phyloP scores from a whole-genome alignment of 1,140 invertebrate species.

The Megalopta genalis region DNA sequence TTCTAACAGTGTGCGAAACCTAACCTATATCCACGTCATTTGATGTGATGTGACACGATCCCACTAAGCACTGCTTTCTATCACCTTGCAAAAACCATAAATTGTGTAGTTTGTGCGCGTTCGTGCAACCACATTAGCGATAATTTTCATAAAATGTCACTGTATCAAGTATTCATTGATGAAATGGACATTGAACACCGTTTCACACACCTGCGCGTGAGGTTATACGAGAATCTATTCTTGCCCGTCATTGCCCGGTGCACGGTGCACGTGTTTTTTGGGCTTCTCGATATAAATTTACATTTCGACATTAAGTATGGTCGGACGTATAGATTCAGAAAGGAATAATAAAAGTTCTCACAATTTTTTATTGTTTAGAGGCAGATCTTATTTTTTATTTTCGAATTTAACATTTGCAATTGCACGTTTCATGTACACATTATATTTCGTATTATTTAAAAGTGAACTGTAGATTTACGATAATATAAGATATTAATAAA shows the following conservation, averaged over 20 bases:
- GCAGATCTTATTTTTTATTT: slow-evolving; percentile 1
- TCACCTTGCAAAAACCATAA: slow-evolving; percentile 14
- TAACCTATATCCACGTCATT: slow-evolving; percentile 80
- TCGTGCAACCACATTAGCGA: neutral
- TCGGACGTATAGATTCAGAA: too few species aligned
- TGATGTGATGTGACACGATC: slow-evolving; percentile 41
- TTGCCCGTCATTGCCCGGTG: neutral
- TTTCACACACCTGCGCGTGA: neutral
- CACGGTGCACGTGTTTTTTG: neutral
- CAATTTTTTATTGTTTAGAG: neutral
- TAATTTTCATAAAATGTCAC: neutral
- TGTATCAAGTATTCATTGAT: slow-evolving; percentile 3
- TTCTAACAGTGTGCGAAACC: slow-evolving; percentile 48
- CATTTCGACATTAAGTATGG: neutral
- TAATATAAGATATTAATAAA: too few species aligned
- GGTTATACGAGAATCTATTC: neutral
- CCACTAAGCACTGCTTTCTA: slow-evolving; percentile 17
- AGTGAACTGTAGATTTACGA: neutral
- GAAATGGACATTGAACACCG: neutral
- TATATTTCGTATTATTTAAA: neutral
- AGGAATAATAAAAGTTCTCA: neutral
- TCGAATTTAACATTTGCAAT: neutral
- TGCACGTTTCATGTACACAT: neutral
- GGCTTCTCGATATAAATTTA: neutral
- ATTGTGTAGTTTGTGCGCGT: neutral